phyloP scores from a whole-genome alignment of 2,113 vertebrate species.

The Sinosuthora webbiana region DNA sequence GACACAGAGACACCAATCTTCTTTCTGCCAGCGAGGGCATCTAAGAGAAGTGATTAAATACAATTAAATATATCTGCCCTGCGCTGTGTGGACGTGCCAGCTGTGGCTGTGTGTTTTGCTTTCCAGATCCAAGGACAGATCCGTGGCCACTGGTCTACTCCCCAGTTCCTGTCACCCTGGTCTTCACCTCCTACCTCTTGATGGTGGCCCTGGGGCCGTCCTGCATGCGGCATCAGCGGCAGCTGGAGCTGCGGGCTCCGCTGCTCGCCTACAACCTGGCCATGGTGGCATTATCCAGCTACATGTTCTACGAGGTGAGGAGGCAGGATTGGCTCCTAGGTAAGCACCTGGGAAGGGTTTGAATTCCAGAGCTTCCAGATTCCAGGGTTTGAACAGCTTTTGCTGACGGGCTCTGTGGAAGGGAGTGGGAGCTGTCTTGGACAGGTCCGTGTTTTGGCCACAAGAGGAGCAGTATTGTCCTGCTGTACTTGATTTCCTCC shows the following conservation, averaged over 20 bases:
- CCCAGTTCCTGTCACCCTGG: slow-evolving; percentile 53
- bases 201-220: slow-evolving; percentile 66
- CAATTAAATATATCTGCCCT: not conserved
- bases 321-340: not conserved
- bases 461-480: not conserved
- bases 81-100: not conserved
- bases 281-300: slow-evolving; percentile 71
- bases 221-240: slow-evolving; percentile 35
- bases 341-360: not conserved
- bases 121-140: slow-evolving; percentile 76
- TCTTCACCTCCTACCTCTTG: slow-evolving; percentile 68
- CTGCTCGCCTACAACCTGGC: slow-evolving; percentile 71
- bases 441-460: not conserved
- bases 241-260: slow-evolving; percentile 54
- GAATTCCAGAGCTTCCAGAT: not conserved
- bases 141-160: slow-evolving; percentile 72
- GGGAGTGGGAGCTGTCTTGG: not conserved
- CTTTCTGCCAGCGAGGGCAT: not conserved
- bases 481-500: not conserved
- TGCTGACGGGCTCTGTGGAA: not conserved
- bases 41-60: not conserved
- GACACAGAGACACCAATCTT: not conserved
- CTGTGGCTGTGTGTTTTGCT: not conserved
- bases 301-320: slow-evolving; percentile 77
- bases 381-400: not conserved